phyloP scores from a whole-genome alignment of 2,113 vertebrate genomes.

The Bambusicola thoracicus region DNA sequence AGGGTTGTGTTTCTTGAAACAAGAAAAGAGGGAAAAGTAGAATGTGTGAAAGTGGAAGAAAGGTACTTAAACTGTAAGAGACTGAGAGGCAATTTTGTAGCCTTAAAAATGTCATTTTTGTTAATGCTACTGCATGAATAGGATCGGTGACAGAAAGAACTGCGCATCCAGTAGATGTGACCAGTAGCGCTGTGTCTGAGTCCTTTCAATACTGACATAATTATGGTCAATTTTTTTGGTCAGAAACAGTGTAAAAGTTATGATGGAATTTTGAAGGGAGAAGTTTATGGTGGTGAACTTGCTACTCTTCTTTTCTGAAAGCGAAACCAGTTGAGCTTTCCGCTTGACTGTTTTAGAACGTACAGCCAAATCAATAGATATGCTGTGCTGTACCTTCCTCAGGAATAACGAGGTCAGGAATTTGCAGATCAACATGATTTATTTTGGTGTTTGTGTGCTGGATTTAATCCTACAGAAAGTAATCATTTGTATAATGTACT shows the following conservation, averaged over 20 bases:
- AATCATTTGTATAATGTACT: not conserved
- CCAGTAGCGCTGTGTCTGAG: too few relatives aligned
- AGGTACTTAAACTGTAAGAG: not conserved
- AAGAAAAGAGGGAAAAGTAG: not conserved
- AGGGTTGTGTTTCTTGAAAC: not conserved
- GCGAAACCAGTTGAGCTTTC: not conserved
- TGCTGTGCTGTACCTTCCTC: not conserved
- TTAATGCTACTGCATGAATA: not conserved
- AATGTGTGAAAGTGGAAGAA: not conserved
- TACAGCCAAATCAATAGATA: not conserved
- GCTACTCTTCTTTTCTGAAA: not conserved
- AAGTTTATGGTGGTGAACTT: not conserved
- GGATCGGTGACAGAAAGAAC: not conserved
- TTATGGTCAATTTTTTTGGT: not conserved
- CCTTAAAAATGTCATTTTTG: not conserved
- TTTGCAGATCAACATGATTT: not conserved
- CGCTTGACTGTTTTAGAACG: constrained; percentile 6
- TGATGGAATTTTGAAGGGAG: constrained; percentile 5
- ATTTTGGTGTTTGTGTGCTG: not conserved
- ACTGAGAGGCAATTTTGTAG: constrained; percentile 1
- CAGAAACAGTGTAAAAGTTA: not conserved
- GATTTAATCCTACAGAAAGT: not conserved
- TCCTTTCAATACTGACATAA: not conserved
- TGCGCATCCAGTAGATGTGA: not conserved
- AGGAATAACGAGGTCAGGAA: not conserved